Conservation (phyloP, 1,140 invertebrate species). For the Rhynchophorus ferrugineus region DNA sequence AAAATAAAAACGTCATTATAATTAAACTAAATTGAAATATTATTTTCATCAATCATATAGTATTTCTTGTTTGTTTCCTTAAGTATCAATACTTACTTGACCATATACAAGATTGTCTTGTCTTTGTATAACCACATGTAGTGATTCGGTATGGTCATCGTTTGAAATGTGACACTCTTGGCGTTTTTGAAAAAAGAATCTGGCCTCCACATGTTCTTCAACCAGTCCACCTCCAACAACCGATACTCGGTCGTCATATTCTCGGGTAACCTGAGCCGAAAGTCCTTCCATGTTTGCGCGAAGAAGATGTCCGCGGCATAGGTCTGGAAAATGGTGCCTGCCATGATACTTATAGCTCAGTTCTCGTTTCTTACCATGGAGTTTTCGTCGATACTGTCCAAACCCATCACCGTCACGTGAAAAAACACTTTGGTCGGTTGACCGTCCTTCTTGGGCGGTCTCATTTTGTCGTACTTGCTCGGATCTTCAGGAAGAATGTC, state of each 20-base stretch:
- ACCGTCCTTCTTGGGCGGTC: slow-evolving; percentile 80
- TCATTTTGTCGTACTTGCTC: slow-evolving; percentile 82
- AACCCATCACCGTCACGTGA: slow-evolving; percentile 86
- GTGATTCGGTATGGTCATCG: slow-evolving; percentile 89
- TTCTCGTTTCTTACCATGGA: slow-evolving; percentile 72
- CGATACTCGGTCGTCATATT: slow-evolving; percentile 88
- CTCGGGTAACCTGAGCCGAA: slow-evolving; percentile 75
- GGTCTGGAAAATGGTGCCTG: slow-evolving; percentile 45
- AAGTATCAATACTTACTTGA: slow-evolving; percentile 53
- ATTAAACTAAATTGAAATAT: no score
- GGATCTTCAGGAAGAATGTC: slow-evolving; percentile 80
- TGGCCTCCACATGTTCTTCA: slow-evolving; percentile 85
- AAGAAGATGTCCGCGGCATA: slow-evolving; percentile 88
- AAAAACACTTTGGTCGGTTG: slow-evolving; percentile 80
- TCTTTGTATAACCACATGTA: slow-evolving; percentile 84
- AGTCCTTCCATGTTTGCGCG: slow-evolving; percentile 86
- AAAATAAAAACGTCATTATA: no score
- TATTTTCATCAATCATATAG: no score
- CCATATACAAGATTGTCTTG: slow-evolving; percentile 82
- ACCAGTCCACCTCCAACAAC: slow-evolving; percentile 77
- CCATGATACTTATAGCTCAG: not conserved
- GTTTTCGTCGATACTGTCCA: slow-evolving; percentile 87
- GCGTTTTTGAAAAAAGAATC: slow-evolving; percentile 86
- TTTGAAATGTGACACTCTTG: slow-evolving; percentile 86
- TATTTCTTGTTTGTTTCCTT: no score